Conservation (phyloP, 2,113 vertebrate genomes). For the Rhinolophus ferrumequinum region DNA sequence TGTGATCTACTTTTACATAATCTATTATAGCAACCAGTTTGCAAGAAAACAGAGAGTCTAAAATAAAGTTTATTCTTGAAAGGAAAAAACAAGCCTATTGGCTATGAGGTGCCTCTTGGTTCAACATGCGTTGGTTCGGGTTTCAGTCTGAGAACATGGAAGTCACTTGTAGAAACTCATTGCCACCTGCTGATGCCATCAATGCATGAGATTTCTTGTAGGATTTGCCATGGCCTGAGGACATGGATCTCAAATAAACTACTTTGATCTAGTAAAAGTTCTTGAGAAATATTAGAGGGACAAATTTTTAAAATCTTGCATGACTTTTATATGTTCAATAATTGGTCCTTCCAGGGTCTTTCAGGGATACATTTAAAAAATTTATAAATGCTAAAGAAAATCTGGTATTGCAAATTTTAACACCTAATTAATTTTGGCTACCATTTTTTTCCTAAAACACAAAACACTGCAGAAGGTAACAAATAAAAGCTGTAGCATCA, state of each 20-base stretch:
- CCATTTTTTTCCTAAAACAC: not conserved
- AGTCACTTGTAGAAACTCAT: not conserved
- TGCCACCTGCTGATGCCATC: not conserved
- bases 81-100: not conserved
- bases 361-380: not conserved
- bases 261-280: not conserved
- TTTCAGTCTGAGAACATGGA: not conserved
- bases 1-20: not conserved
- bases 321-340: not conserved
- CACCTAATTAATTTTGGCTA: not conserved
- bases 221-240: not conserved
- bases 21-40: not conserved
- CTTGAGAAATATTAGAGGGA: not conserved
- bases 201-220: not conserved
- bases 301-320: not conserved
- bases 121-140: not conserved
- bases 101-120: not conserved
- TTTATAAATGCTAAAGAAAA: not conserved
- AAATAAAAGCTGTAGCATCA: not conserved
- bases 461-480: not conserved
- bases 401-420: not conserved
- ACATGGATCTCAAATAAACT: not conserved
- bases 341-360: not conserved
- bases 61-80: not conserved
- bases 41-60: not conserved